Percentiles rank a stretch among this genome's conserved stretches.
Conservation (phyloP, 2,888 invertebrate genomes). For the Luperina nickerlii region DNA sequence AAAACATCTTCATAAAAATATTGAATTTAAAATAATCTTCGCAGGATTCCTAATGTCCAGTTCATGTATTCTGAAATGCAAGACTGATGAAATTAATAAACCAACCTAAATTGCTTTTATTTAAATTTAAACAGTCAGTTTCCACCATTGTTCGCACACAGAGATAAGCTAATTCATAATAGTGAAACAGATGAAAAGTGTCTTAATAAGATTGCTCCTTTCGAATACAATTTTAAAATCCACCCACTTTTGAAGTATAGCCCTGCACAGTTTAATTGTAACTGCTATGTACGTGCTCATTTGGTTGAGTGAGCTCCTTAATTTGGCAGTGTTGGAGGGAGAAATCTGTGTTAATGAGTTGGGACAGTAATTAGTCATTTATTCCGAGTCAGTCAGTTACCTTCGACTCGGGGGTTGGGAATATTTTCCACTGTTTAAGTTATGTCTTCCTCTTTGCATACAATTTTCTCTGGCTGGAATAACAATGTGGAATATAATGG, state of each 20-base stretch:
- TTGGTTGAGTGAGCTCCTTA: slow-evolving; percentile 57
- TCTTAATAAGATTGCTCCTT: slow-evolving; percentile 49
- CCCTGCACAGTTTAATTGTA: slow-evolving; percentile 51
- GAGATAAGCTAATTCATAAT: slow-evolving; percentile 3
- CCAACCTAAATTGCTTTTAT: background rate
- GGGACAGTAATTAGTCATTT: slow-evolving; percentile 70
- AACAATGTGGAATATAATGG: slow-evolving; percentile 54
- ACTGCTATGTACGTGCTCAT: slow-evolving; percentile 41
- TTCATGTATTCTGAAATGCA: background rate
- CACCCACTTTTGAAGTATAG: slow-evolving; percentile 56
- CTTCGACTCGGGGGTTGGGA: slow-evolving; percentile 57
- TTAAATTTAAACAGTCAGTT: background rate
- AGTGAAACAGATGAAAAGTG: slow-evolving; percentile 37
- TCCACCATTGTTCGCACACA: background rate
- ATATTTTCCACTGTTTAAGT: slow-evolving; percentile 63
- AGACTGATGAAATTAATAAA: background rate
- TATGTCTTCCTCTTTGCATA: slow-evolving; percentile 61
- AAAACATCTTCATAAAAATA: background rate
- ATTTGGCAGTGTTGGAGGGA: slow-evolving; percentile 58
- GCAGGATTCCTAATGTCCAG: background rate
- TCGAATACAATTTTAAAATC: slow-evolving; percentile 55
- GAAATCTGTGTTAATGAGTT: slow-evolving; percentile 70
- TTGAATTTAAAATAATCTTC: background rate
- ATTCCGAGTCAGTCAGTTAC: slow-evolving; percentile 69
- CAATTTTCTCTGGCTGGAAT: slow-evolving; percentile 55